phyloP scores from a whole-genome alignment of 2,797 vertebrate genomes.

The Astyanax mexicanus region DNA sequence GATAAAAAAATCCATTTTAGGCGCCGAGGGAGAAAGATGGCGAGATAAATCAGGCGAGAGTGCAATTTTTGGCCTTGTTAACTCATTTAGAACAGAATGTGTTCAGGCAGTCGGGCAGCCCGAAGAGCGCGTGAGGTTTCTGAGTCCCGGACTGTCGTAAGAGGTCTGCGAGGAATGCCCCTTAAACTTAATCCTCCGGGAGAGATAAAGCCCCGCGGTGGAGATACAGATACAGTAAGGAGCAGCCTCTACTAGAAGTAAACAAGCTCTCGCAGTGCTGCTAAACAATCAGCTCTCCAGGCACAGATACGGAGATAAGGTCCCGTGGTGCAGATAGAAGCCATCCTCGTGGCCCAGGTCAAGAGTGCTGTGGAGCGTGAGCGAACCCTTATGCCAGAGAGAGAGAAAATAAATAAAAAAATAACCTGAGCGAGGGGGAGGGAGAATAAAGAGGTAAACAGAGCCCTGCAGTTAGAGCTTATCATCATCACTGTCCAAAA shows the following conservation, averaged over 20 bases:
- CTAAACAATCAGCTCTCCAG: background rate
- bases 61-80: constrained; percentile 3
- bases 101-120: background rate
- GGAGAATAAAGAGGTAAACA: background rate
- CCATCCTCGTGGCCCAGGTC: background rate
- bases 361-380: background rate
- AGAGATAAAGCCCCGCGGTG: background rate
- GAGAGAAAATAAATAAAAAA: background rate
- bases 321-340: background rate
- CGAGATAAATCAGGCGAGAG: constrained; percentile 8
- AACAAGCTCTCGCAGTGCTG: background rate
- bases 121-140: no score
- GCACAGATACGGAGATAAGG: background rate
- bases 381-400: background rate
- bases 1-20: constrained; percentile 45
- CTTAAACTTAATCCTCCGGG: background rate
- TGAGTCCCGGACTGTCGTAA: background rate
- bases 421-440: background rate
- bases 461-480: no score
- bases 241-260: background rate
- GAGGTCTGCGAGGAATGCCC: background rate
- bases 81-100: background rate
- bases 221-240: constrained; percentile 2
- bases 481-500: no score
- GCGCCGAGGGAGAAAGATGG: background rate